These are phyloP conservation scores for Patella vulgata DNA, from an alignment of 1,140 invertebrate genomes.

Conservation along the genomic window DNA sequence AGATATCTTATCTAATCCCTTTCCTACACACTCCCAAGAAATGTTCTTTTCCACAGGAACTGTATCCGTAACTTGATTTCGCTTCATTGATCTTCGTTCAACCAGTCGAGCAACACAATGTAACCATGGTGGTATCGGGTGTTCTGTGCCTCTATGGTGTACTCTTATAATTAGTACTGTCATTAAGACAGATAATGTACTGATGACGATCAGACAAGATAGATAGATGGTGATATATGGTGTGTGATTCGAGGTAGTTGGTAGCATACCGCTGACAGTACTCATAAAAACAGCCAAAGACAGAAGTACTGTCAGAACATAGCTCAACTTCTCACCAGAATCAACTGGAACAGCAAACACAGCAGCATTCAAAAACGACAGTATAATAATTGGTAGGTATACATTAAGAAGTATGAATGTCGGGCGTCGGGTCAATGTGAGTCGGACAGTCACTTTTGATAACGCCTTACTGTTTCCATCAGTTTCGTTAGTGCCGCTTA, in stretches of 20 bases:
- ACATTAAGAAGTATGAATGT: constrained; percentile 10
- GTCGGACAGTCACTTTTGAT: not conserved
- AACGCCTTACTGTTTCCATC: no score
- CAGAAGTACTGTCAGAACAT: constrained; percentile 11
- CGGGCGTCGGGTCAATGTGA: constrained; percentile 6
- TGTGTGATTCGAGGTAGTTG: not conserved
- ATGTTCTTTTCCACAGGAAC: no score
- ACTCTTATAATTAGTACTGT: not conserved
- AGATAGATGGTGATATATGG: not conserved
- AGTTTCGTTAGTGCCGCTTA: no score
- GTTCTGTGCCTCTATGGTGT: not conserved
- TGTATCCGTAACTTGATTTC: no score
- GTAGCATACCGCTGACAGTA: not conserved
- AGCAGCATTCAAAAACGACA: constrained; percentile 12
- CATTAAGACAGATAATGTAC: not conserved
- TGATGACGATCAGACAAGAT: not conserved
- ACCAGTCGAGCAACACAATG: no score
- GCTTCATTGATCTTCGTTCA: no score
- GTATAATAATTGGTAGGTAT: constrained; percentile 10
- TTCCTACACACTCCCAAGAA: no score
- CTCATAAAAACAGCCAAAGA: constrained; percentile 8
- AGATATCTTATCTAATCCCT: no score
- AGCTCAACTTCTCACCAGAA: constrained; percentile 20
- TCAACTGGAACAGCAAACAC: constrained; percentile 20
- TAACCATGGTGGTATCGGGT: no score